phyloP scores from a whole-genome alignment of 2,113 vertebrate species.

The Catharus fuscescens region DNA sequence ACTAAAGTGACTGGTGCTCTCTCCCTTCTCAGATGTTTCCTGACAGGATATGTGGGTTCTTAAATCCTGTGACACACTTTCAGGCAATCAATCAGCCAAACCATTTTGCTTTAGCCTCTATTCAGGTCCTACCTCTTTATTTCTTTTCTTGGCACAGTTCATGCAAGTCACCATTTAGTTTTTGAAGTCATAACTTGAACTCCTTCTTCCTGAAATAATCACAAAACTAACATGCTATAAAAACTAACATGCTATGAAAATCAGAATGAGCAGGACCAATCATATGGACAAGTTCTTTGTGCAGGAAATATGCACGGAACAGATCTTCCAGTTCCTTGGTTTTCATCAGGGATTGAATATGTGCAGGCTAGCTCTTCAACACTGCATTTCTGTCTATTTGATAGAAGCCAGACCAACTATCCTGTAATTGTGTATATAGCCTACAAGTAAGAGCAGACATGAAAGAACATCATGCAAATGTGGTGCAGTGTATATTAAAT shows the following conservation, averaged over 20 bases:
- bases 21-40: neutral
- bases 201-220: neutral
- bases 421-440: neutral
- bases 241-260: neutral
- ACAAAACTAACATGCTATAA: neutral
- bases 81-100: neutral
- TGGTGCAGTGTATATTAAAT: neutral
- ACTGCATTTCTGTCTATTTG: neutral
- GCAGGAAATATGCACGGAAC: neutral
- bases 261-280: neutral
- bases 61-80: neutral
- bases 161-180: neutral
- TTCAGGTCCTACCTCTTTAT: neutral
- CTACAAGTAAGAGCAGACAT: neutral
- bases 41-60: neutral
- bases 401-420: neutral
- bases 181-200: neutral
- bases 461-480: neutral
- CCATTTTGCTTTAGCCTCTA: neutral
- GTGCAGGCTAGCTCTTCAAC: neutral
- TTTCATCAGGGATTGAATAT: neutral
- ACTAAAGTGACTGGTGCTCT: neutral
- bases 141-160: neutral
- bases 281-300: neutral
- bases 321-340: neutral